phyloP scores from a whole-genome alignment of 1,140 invertebrate species.

The Caenorhabditis briggsae region DNA sequence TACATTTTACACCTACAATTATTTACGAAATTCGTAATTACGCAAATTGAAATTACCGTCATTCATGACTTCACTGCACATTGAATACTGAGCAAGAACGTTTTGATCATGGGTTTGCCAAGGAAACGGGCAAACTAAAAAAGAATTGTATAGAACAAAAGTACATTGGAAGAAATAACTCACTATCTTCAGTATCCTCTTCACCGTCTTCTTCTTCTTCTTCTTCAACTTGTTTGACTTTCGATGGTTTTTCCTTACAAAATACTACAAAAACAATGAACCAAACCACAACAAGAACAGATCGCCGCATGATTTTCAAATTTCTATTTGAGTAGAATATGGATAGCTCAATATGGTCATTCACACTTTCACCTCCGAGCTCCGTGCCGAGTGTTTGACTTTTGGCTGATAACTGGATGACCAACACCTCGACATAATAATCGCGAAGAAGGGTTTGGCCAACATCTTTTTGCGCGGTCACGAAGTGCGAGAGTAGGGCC shows the following conservation, averaged over 20 bases:
- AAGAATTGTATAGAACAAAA: neutral
- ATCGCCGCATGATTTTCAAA: neutral
- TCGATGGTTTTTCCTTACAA: neutral
- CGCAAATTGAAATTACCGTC: constrained; percentile 38
- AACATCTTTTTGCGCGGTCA: constrained; percentile 48
- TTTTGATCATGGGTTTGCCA: constrained; percentile 70
- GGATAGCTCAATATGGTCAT: constrained; percentile 6
- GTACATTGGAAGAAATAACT: no score
- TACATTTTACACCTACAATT: constrained; percentile 57
- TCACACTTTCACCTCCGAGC: neutral
- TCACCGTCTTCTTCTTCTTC: constrained; percentile 62
- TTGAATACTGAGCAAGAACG: constrained; percentile 65
- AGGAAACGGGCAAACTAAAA: constrained; percentile 68
- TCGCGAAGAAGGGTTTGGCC: neutral
- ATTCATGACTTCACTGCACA: constrained; percentile 65
- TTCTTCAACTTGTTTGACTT: constrained; percentile 3
- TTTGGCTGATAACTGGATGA: constrained; percentile 56
- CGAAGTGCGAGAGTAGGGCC: constrained; percentile 25
- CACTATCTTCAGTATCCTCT: constrained; percentile 66
- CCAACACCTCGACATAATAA: constrained; percentile 36
- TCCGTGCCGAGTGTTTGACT: neutral
- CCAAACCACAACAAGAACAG: neutral
- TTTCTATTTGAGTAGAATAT: neutral
- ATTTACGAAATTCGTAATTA: neutral
- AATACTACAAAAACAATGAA: constrained; percentile 17